phyloP scores from a whole-genome alignment of 1,140 invertebrate species.

The Zophobas atratus region DNA sequence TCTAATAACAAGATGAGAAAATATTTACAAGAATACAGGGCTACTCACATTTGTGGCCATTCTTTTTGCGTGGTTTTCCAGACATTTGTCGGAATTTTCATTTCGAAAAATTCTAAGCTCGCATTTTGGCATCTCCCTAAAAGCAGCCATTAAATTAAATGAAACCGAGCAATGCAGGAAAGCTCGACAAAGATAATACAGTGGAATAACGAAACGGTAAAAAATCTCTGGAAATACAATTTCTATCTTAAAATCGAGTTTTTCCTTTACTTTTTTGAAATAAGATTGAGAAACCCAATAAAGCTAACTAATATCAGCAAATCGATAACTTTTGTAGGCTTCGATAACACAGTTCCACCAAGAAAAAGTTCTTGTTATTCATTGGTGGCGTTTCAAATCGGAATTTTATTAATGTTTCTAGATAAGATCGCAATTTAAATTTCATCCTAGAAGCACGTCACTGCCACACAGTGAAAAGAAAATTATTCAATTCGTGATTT shows the following conservation, averaged over 20 bases:
- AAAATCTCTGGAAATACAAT: constrained; percentile 42
- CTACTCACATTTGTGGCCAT: too few species aligned
- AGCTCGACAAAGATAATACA: constrained; percentile 40
- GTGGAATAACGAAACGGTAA: constrained; percentile 35
- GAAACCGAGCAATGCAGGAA: constrained; percentile 28
- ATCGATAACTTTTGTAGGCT: constrained; percentile 43
- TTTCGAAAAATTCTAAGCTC: constrained; percentile 17
- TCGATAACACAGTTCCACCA: constrained; percentile 32
- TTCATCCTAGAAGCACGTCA: constrained; percentile 4
- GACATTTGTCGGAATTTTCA: constrained; percentile 7
- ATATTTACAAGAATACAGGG: too few species aligned
- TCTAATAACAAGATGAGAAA: too few species aligned
- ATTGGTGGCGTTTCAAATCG: constrained; percentile 31
- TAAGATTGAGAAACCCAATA: constrained; percentile 43
- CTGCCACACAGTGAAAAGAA: background rate
- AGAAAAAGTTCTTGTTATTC: constrained; percentile 42
- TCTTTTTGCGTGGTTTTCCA: background rate
- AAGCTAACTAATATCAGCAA: constrained; percentile 41
- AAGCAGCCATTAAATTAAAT: constrained; percentile 35
- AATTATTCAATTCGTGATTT: constrained; percentile 3
- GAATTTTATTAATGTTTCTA: constrained; percentile 37
- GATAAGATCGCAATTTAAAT: constrained; percentile 32
- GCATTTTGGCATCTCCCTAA: constrained; percentile 30
- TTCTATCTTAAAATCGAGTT: constrained; percentile 43
- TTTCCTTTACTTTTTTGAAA: constrained; percentile 35